Evolutionary conservation across 2,888 invertebrate genomes (phyloP).

Genomic region (Drosophila nigritarsus): DNA sequence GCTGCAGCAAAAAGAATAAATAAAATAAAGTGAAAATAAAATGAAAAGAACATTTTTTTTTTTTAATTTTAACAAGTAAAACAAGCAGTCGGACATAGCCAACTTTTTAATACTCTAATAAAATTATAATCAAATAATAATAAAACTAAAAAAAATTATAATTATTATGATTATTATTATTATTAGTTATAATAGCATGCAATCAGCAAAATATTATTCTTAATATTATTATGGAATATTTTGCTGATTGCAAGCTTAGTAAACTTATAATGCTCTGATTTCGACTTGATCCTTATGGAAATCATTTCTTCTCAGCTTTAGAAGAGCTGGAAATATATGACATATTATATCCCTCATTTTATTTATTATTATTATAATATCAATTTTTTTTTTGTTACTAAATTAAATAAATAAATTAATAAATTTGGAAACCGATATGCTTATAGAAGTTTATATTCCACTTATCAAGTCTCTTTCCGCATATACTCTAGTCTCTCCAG

Average conservation of each 20-base stretch:
- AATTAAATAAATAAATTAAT: neutral
- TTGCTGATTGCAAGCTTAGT: neutral
- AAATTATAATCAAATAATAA: neutral
- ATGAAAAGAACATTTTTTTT: slow-evolving; percentile 40
- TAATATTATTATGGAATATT: neutral
- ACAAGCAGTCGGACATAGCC: too few relatives aligned
- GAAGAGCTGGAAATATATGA: neutral
- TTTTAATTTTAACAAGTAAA: neutral
- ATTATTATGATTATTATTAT: too few relatives aligned
- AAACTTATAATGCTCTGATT: neutral
- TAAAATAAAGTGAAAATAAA: slow-evolving; percentile 50
- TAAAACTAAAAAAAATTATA: neutral
- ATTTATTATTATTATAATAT: neutral
- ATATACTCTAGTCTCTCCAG: neutral
- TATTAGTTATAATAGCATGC: neutral
- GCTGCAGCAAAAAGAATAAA: slow-evolving; percentile 29
- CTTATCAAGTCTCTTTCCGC: neutral
- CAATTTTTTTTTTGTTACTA: too few relatives aligned
- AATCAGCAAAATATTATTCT: neutral
- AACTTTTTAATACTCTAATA: neutral
- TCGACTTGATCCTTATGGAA: neutral
- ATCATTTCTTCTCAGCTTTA: neutral
- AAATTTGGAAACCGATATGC: neutral
- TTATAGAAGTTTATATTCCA: neutral
- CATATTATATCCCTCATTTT: neutral